Evolutionary conservation across 2,797 vertebrate species (phyloP), one percentile per base, ranked within the genome.

Genomic region (Triplophysa bombifrons): DNA sequence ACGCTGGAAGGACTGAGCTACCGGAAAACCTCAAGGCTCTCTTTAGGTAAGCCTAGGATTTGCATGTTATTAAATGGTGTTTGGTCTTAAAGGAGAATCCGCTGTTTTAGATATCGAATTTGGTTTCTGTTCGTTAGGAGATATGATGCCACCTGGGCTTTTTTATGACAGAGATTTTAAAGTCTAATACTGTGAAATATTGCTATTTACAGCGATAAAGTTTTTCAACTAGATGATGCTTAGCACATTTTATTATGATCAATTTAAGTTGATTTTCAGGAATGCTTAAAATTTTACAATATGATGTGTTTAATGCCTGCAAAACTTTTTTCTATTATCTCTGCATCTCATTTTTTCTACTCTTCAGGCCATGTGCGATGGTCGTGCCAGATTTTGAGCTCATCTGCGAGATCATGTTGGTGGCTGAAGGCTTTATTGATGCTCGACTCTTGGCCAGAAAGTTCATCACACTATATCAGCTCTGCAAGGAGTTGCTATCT

Each of bases 391-490:
- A 99, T 91, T 98, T 99, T 14, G 97, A 98, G 85, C 89, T 99
- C 78, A 99, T 99, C 86, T 99, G 97, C 92, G 98, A 99, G 87
- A 99, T 99, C 74, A 99, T 98, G 98, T 84, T 99, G 90, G 96
- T 99, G 85, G 96, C 97, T 0, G 96, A 99, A 90, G 98, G 97
- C 22, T 99, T 99, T 89, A 88, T 97, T 0, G 91, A 94, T 53
- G 97, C 98, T 38, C 91, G 95, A 0, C 76, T 91, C 0, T 88
- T 99, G 46, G 96, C 96, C 30, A 93, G 95, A 85, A 99, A 99
- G 80, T 99, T 99, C 84, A 98, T 98, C 88, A 96, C 96, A 0
- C 95, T 98, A 58, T 99, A 99, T 87, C 94, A 92, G 0, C 87
- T 99, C 83, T 99, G 98, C 88, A 98, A 95, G 88, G 96, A 99